phyloP scores from a whole-genome alignment of 2,888 invertebrate genomes.

The Phrixothrix hirtus region DNA sequence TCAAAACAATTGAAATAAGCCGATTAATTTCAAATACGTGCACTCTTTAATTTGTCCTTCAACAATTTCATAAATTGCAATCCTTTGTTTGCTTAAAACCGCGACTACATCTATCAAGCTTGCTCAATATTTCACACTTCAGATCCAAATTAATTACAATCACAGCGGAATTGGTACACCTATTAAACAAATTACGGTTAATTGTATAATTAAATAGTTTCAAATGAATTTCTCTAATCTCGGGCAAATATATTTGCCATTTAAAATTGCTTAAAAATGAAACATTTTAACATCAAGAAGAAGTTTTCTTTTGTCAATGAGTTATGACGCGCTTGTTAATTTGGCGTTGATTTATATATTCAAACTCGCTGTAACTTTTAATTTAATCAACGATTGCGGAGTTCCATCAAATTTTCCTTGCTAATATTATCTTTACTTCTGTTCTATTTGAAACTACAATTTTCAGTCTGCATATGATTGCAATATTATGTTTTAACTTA shows the following conservation, averaged over 20 bases:
- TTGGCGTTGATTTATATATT: slow-evolving; percentile 52
- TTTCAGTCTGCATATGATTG: slow-evolving; percentile 3
- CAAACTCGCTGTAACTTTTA: slow-evolving; percentile 49
- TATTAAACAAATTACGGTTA: slow-evolving; percentile 40
- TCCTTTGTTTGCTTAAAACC: slow-evolving; percentile 33
- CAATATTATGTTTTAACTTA: too few relatives aligned
- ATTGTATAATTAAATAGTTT: slow-evolving; percentile 35
- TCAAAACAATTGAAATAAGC: slow-evolving; percentile 6
- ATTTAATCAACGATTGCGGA: slow-evolving; percentile 43
- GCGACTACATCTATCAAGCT: slow-evolving; percentile 34
- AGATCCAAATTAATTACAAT: slow-evolving; percentile 32
- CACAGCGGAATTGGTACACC: slow-evolving; percentile 32
- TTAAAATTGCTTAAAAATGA: slow-evolving; percentile 42
- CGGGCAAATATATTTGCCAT: slow-evolving; percentile 34
- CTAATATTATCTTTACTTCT: slow-evolving; percentile 35
- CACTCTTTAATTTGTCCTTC: slow-evolving; percentile 6
- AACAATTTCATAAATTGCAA: slow-evolving; percentile 20
- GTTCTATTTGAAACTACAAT: slow-evolving; percentile 8
- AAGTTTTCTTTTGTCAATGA: slow-evolving; percentile 45
- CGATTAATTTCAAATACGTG: slow-evolving; percentile 4
- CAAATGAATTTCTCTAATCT: slow-evolving; percentile 25
- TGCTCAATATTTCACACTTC: slow-evolving; percentile 38
- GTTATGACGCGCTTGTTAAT: slow-evolving; percentile 50
- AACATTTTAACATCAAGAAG: slow-evolving; percentile 43
- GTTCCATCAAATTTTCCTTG: slow-evolving; percentile 32